Evolutionary conservation across 2,113 vertebrate genomes (phyloP), one percentile per base, ranked within the genome.

Genomic region (Dipodomys stephensi): DNA sequence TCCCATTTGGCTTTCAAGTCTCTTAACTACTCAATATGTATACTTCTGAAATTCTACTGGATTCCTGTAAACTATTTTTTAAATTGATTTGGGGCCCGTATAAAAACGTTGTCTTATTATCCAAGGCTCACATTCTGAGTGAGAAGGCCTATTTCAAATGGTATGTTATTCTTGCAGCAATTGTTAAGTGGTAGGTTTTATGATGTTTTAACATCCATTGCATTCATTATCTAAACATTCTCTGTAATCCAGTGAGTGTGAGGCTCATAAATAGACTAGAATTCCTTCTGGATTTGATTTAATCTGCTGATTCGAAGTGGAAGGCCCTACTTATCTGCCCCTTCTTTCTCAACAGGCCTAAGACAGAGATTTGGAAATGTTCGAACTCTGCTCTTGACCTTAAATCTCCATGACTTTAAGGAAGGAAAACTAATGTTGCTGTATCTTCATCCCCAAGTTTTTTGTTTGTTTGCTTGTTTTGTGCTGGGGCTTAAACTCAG

Each of bases 61-160:
- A 96, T 98, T 95, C 95, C 95, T 97, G 94, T 97, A 97, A 97
- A 97, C 96, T 97, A 95, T 97, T 97, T 98, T 98, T 90, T 73
- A 1, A 94, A 87, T 76, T 96, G 95, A 97, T 91, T 95, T 97
- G 85, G 83, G 92, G 95, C 96, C 97, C 98, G 92, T 96, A 94
- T 97, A 96, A 96, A 39, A 97, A 96, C 97, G 96, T 96, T 97
- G 87, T 97, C 92, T 97, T 96, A 91, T 88, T 94, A 97, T 94
- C 89, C 90, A 94, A 96, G 95, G 67, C 53, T 97, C 82, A 65
- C 49, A 91, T 86, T 94, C 91, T 84, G 86, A 97, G 95, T 95
- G 95, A 93, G 97, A 96, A 89, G 73, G 95, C 96, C 94, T 97
- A 83, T 96, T 0, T 0, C 95, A 97, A 97, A 96, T 92, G 53